These are phyloP conservation scores for Tapirus indicus DNA, from an alignment of 2,797 vertebrate genomes.

Conservation along the genomic window DNA sequence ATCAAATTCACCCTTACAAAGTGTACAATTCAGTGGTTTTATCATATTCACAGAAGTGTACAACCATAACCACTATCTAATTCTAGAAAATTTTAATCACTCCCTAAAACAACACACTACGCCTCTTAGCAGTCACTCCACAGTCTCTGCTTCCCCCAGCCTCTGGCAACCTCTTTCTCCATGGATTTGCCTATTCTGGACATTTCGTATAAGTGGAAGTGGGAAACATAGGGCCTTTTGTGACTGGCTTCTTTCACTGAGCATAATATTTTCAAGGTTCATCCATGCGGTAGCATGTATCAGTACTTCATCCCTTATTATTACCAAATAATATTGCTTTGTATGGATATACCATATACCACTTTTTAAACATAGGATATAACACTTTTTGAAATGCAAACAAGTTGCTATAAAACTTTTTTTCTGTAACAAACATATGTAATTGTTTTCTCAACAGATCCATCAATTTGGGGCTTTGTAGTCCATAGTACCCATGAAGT, in stretches of 20 bases:
- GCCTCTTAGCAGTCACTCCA: background rate
- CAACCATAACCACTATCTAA: background rate
- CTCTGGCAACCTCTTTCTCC: background rate
- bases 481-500: background rate
- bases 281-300: too few relatives aligned
- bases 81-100: background rate
- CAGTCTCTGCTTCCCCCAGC: background rate
- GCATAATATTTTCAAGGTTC: background rate
- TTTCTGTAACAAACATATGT: background rate
- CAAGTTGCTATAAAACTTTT: background rate
- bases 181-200: background rate
- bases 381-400: background rate
- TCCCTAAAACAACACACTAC: background rate
- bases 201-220: background rate
- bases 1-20: background rate
- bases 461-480: background rate
- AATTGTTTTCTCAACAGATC: background rate
- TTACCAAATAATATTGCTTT: background rate
- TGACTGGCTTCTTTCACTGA: background rate
- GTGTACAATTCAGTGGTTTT: background rate
- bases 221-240: background rate
- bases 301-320: background rate
- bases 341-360: background rate
- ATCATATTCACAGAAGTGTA: background rate
- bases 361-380: background rate